These are phyloP conservation scores for Heliconius erato DNA, from an alignment of 2,888 invertebrate species.

Conservation along the genomic window DNA sequence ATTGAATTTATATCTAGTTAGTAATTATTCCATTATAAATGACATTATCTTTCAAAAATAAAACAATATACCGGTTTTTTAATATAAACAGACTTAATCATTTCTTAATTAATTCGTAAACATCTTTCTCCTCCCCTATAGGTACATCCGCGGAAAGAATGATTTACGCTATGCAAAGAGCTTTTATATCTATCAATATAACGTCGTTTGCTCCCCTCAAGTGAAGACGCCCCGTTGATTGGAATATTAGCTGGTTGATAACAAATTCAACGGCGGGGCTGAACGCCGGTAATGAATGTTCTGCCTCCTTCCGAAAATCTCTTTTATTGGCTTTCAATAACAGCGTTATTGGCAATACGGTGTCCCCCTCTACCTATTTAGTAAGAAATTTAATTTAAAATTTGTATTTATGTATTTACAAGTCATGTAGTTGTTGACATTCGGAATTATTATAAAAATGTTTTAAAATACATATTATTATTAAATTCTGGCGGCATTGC, in stretches of 20 bases:
- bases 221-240: conserved; percentile 60
- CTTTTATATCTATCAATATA: conserved; percentile 43
- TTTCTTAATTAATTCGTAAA: background rate
- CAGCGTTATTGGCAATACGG: conserved; percentile 25
- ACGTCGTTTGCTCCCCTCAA: conserved; percentile 54
- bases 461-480: background rate
- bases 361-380: background rate
- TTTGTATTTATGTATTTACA: background rate
- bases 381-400: conserved; percentile 11
- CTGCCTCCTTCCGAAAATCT: conserved; percentile 53
- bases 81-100: background rate
- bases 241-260: conserved; percentile 76
- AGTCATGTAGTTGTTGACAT: background rate
- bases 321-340: conserved; percentile 56
- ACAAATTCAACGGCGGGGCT: conserved; percentile 68
- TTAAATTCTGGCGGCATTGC: background rate
- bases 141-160: conserved; percentile 10
- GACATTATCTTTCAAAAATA: background rate
- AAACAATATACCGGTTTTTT: background rate
- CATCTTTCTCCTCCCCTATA: background rate
- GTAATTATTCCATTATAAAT: background rate
- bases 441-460: background rate
- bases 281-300: conserved; percentile 67
- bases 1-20: background rate
- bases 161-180: conserved; percentile 40